Evolutionary conservation across 2,888 invertebrate species (phyloP), one percentile per base, ranked within the genome.

Genomic region (Oscheius sp.): DNA sequence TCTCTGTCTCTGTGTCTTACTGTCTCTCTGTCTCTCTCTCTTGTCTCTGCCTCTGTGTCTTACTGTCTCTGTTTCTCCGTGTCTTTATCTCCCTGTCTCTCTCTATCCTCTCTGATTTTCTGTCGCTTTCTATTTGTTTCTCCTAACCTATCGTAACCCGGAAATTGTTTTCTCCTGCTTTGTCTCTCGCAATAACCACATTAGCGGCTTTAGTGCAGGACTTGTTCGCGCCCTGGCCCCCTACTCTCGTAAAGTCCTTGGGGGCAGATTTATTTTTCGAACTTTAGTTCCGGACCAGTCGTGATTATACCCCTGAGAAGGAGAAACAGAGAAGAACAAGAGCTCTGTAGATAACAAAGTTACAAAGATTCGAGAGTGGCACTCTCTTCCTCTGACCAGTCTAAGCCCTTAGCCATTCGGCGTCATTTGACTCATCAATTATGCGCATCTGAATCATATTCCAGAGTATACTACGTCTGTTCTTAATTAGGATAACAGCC

Each of bases 201-300:
- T 42, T 42, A 42, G 42, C 42, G 42, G 42, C 42, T 42, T 42
- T 42, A 42, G 42, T 42, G 42, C 42, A 42, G 42, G 42, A 42
- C 42, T 42, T 42, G 42, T 42, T 42, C 42, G 42, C 42, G 42
- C 42, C 42, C 7, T 42, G 42, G 42, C 42, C 42, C 7, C 7
- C 42, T 42, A 42, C 42, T 42, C 42, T 42, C 42, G 42, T 42
- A 42, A 42, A 42, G 42, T 60, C 60, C 60, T 60, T 60, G 60
- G 60, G 60, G 60, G 60, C 60, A 60, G 60, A 60, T 60, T 37
- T 42, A 60, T 60, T 42, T n/a, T 42, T 42, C 42, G 7, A 42
- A 42, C 42, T 42, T 42, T 42, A 42, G 42, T 42, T 42, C 42
- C 42, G 42, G 42, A 42, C 42, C 60, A 29, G 60, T 60, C 37